phyloP scores from a whole-genome alignment of 2,113 vertebrate genomes.

The Probosciger aterrimus region DNA sequence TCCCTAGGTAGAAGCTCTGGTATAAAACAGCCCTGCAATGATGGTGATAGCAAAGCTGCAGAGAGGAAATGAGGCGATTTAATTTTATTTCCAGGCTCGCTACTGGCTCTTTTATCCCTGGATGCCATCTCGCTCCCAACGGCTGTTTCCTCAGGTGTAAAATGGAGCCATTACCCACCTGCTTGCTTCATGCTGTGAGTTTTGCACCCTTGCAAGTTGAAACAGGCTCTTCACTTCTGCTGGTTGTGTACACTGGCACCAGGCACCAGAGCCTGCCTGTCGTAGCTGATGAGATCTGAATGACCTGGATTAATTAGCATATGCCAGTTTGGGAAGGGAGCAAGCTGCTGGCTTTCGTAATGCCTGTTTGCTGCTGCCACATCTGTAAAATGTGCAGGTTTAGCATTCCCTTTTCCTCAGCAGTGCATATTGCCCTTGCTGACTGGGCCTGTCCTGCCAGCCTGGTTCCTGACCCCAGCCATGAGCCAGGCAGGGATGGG shows the following conservation, averaged over 20 bases:
- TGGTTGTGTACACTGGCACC: not conserved
- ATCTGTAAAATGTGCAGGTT: not conserved
- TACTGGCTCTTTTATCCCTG: not conserved
- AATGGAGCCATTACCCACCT: constrained; percentile 16
- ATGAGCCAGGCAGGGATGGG: not conserved
- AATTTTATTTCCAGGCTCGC: not conserved
- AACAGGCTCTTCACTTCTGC: not conserved
- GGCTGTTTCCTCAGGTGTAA: constrained; percentile 33
- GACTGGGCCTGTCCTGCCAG: not conserved
- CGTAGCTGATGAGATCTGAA: not conserved
- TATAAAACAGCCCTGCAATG: not conserved
- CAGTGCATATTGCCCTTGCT: rapidly evolving
- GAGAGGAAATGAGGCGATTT: not conserved
- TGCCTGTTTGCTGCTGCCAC: not conserved
- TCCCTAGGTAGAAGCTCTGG: not conserved
- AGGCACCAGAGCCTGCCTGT: not conserved
- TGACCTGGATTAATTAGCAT: not conserved
- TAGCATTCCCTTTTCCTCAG: rapidly evolving
- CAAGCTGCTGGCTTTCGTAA: not conserved
- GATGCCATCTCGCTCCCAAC: not conserved
- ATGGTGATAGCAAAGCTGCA: not conserved
- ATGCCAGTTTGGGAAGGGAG: not conserved
- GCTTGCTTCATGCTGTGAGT: not conserved
- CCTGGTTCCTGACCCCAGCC: not conserved
- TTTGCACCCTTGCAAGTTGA: not conserved